Evolutionary conservation across 1,140 invertebrate species (phyloP), one percentile per base, ranked within the genome.

Genomic region (Aphaenogaster ashmeadi): DNA sequence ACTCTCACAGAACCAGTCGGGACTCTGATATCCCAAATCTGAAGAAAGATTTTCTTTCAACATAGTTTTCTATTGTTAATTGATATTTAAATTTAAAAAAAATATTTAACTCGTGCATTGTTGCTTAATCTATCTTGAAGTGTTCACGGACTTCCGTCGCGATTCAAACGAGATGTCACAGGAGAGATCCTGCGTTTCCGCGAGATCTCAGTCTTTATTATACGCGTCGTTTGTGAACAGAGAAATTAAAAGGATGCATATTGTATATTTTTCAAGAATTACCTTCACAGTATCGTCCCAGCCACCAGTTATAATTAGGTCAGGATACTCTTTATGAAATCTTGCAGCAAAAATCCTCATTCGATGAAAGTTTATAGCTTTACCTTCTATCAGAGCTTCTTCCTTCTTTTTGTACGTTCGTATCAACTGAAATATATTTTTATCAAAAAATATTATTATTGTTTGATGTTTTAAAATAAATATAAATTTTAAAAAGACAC

Each of bases 231-330:
- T 27, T 27, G 27, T 27, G 27, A 27, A 27, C 27, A 27, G 27
- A 27, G 27, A 27, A 27, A 1, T 27, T 27, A 27, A 27, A 27
- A 27, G 27, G 27, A 27, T 27, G 27, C 27, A 27, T 0, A 27
- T 27, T 27, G 27, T 27, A 27, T 27, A 27, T 27, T 13, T 71
- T 50, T 58, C 33, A 7, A 84, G n/a, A 85, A 66, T 89, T 92
- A 94, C 94, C 79, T 91, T 92, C 5, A 95, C 90, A 21, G 88
- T 92, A 38, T 93, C 88, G 77, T 95, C 94, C 93, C 94, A 94
- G 60, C 94, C 94, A 44, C 94, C 94, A 36, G 91, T 92, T 36
- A 94, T 72, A 44, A 95, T 90, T n/a, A 94, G 79, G 21, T 94
- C 77, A 27, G 87, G 50, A 87, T 92, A 88, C 36, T 71, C 60